Evolutionary conservation across 2,888 invertebrate genomes (phyloP).

Genomic region (Heterodera filipjevi): DNA sequence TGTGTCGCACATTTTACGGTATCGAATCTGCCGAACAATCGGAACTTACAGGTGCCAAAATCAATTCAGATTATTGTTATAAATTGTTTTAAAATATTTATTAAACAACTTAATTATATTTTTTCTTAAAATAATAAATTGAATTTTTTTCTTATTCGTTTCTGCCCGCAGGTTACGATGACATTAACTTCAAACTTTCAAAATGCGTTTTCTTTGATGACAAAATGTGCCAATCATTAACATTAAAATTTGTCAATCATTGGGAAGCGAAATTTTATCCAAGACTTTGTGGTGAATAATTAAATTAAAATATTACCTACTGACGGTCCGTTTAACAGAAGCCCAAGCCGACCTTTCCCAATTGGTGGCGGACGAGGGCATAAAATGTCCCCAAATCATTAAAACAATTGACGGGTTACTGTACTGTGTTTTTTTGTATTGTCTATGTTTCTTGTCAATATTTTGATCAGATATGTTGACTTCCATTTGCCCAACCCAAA

Average conservation of each 20-base stretch:
- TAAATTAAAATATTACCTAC: not conserved
- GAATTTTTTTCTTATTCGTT: not conserved
- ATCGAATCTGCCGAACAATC: not conserved
- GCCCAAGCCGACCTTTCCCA: not conserved
- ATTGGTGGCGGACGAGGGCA: not conserved
- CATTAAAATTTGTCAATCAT: slow-evolving; percentile 1
- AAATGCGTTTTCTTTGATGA: not conserved
- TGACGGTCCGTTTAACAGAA: not conserved
- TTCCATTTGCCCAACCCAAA: not conserved
- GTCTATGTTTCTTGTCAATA: not conserved
- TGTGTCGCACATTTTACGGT: not conserved
- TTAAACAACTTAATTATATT: not conserved
- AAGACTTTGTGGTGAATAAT: not conserved
- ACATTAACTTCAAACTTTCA: slow-evolving; percentile 1
- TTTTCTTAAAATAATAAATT: not conserved
- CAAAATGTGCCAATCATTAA: not conserved
- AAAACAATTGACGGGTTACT: not conserved
- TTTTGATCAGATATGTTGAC: not conserved
- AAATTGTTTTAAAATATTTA: not conserved
- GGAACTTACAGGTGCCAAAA: not conserved
- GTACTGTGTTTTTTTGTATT: not conserved
- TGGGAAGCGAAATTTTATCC: slow-evolving; percentile 3
- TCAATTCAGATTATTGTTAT: not conserved
- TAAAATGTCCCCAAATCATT: not conserved
- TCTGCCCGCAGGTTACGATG: not conserved